Base-by-base conservation (phyloP, 2,888 invertebrate genomes). In the Neoascia interrupta region DNA sequence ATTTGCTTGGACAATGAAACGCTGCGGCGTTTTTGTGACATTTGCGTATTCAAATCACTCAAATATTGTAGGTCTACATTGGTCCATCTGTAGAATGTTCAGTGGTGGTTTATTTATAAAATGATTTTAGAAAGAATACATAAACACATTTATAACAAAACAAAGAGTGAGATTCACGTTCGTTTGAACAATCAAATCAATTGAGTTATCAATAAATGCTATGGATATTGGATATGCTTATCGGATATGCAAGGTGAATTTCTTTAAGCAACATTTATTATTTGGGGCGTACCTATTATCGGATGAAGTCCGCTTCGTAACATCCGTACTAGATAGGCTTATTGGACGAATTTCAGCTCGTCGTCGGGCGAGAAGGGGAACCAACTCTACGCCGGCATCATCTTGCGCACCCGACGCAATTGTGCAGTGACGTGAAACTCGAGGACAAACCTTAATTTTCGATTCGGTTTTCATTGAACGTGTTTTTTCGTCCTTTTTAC, bases 371-470 rank as follows among this genome's bases (percentile, higher is more conserved):
- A 95, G 87, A 51, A 95, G 88, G 1, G 95, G 94, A 61, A 95
- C 95, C 84, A 95, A 89, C 88, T 95, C 95, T 51, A 94, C 91
- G 16, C 94, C 95, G 15, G 93, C 93, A 4, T 92, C 92, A 76
- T 91, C 85, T 75, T 90, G 84, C 13, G 53, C 53, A 13, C 51
- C 61, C 23, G 53, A 53, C 3, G 56, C 56, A 28, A 63, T 36
- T 1, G 49, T 61, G 49, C 70, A 81, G 2, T 82, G 82, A 5
- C 84, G 82, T 0, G 81, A 54, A 34, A 83, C 56, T 3, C 84
- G 84, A n/a, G 85, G 83, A 45, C 86, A 88, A n/a, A 84, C 53
- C 68, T 83, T 84, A 11, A 72, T 69, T 61, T 84, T 85, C 0
- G 66, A 2, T 74, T 61, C 34, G 81, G 11, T 18, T 26, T 60